These are phyloP conservation scores for Euleptes europaea DNA, from an alignment of 2,113 vertebrate genomes.

Conservation along the genomic window DNA sequence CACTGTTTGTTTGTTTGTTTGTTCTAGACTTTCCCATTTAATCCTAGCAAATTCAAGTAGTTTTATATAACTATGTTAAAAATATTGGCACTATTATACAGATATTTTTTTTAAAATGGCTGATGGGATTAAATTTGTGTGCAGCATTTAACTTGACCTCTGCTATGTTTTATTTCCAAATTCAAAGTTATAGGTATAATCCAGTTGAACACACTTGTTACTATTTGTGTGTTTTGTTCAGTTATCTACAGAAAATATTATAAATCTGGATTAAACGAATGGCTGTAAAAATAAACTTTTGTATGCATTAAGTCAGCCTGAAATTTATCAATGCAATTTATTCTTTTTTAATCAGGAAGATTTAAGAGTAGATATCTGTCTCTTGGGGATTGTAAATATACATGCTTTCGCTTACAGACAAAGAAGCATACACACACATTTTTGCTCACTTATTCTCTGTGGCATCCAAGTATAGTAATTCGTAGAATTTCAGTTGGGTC, in stretches of 20 bases:
- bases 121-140: neutral
- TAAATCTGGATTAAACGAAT: neutral
- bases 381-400: conserved; percentile 64
- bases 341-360: conserved; percentile 58
- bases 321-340: conserved; percentile 46
- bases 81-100: neutral
- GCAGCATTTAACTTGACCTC: rapidly evolving
- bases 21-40: neutral
- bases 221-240: neutral
- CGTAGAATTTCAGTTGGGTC: conserved; percentile 73
- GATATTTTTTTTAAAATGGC: neutral
- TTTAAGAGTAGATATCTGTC: conserved; percentile 66
- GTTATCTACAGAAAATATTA: neutral
- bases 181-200: neutral
- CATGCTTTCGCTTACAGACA: conserved; percentile 17
- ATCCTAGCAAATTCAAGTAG: neutral
- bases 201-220: neutral
- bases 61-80: neutral
- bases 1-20: neutral
- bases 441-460: conserved; percentile 45
- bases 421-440: conserved; percentile 44
- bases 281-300: conserved; percentile 11
- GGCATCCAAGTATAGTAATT: conserved; percentile 58
- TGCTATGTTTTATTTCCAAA: neutral
- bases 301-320: conserved; percentile 13